Evolutionary conservation across 2,113 vertebrate species (phyloP).

Genomic region (Eolophus roseicapilla): DNA sequence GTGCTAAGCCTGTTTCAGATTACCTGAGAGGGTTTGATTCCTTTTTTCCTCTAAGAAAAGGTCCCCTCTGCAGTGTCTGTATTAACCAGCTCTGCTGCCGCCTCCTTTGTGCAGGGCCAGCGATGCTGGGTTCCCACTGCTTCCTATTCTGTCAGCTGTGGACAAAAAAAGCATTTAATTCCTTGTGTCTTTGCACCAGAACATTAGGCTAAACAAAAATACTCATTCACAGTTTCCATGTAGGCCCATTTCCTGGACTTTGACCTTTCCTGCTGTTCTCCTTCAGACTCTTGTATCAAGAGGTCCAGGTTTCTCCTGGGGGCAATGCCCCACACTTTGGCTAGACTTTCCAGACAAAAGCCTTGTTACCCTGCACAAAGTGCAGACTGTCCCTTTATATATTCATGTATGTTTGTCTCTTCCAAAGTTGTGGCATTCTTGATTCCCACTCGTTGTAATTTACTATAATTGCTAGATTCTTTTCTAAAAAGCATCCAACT

Average conservation of each 20-base stretch:
- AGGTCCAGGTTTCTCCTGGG: not conserved
- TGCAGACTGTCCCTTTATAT: not conserved
- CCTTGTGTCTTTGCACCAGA: not conserved
- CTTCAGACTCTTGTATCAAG: not conserved
- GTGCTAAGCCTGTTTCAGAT: not conserved
- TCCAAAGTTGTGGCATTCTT: not conserved
- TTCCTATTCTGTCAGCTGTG: not conserved
- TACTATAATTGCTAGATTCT: not conserved
- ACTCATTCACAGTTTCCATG: not conserved
- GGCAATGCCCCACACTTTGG: not conserved
- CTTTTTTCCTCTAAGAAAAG: not conserved
- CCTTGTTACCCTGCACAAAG: not conserved
- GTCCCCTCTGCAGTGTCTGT: not conserved
- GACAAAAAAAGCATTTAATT: not conserved
- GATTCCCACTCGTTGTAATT: not conserved
- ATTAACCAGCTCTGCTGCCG: not conserved
- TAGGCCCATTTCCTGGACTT: not conserved
- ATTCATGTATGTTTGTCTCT: not conserved
- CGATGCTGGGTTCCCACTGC: not conserved
- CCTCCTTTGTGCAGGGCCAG: not conserved
- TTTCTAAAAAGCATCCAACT: conserved; percentile 7
- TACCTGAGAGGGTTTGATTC: not conserved
- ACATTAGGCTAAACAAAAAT: not conserved
- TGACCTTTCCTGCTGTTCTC: not conserved
- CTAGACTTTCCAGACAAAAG: not conserved